Base-by-base conservation (phyloP, 2,888 invertebrate genomes). In the Linnaemya tessellans region DNA sequence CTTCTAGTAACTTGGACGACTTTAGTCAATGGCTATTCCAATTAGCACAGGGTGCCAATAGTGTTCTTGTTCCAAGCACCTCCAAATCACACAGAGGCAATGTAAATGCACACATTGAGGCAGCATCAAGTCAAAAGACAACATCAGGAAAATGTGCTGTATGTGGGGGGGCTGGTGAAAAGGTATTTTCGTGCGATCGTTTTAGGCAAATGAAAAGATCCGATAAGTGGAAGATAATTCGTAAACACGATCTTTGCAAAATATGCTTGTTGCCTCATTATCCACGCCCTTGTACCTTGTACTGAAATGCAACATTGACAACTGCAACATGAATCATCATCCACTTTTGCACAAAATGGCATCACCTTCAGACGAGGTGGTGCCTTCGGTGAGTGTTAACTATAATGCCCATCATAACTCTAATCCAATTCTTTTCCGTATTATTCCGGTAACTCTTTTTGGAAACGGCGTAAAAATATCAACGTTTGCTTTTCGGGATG, bases 261-360 rank as follows among this genome's bases (percentile, higher is more conserved):
- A 70, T 56, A 41, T 83, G 80, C 54, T 54, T 86, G 30, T 60
- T 80, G 18, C 20, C 71, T 10, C 82, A 87, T 49, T 60, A 62
- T 38, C 38, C 38, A 38, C 38, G 38, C 1, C 38, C 7, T 10
- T 38, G 38, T 38, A 38, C 9, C 8, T 38, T 8, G 38, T 7
- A 9, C 38, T 38, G 1, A 38, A 38, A 38, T 38, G 38, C 7
- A 35, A 35, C 7, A 35, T 35, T 7, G 35, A 7, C 3, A 35
- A 35, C 7, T 35, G 35, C 7, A 35, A 3, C 35, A 35, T 35
- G 35, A 7, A 35, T 35, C 35, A 35, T 35, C 35, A 35, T 7
- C 35, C 35, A 35, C 3, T 35, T 51, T 65, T 87, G 25, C 82
- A 86, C 41, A 86, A 84, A 43, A 38, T 49, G 20, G 67, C 51